Conservation (phyloP, 2,113 vertebrate genomes). For the Oostethus manadensis region DNA sequence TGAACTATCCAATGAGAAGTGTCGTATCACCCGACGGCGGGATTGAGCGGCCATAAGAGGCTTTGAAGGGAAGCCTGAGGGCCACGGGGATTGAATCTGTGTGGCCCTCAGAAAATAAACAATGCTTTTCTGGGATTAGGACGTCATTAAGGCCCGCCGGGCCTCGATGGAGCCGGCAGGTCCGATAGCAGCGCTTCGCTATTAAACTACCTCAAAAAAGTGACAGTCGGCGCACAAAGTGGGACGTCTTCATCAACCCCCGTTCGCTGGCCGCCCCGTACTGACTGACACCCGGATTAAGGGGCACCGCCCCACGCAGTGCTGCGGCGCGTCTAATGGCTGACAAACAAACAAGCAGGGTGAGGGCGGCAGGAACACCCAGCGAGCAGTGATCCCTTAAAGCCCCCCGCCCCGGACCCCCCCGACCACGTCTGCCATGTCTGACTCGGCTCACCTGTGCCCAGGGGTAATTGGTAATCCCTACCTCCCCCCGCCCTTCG, state of each 20-base stretch:
- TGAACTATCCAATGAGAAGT: background rate
- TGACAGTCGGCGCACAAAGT: too few relatives aligned
- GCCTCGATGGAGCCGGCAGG: background rate
- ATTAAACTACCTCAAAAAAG: too few relatives aligned
- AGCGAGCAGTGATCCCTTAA: slow-evolving; percentile 55
- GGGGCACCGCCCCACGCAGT: slow-evolving; percentile 37
- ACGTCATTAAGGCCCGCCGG: slow-evolving; percentile 57
- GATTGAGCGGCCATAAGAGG: slow-evolving; percentile 52
- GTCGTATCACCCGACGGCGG: slow-evolving; percentile 36
- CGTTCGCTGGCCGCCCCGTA: slow-evolving; percentile 39
- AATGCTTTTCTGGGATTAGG: slow-evolving; percentile 60
- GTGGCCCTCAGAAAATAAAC: slow-evolving; percentile 72
- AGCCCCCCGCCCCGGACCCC: slow-evolving; percentile 37
- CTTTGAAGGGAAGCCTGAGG: slow-evolving; percentile 57
- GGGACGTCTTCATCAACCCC: slow-evolving; percentile 31
- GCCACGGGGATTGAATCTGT: slow-evolving; percentile 58
- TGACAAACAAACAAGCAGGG: slow-evolving; percentile 60
- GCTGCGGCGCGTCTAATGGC: slow-evolving; percentile 44
- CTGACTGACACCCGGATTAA: slow-evolving; percentile 47
- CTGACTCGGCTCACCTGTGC: slow-evolving; percentile 60
- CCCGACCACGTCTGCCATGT: slow-evolving; percentile 55
- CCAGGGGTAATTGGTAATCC: slow-evolving; percentile 87
- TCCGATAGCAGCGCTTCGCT: too few relatives aligned
- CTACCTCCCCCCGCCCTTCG: slow-evolving; percentile 57
- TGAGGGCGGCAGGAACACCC: slow-evolving; percentile 52